Evolutionary conservation across 2,888 invertebrate genomes (phyloP), one percentile per base, ranked within the genome.

Genomic region (Diplazon laetatorius): DNA sequence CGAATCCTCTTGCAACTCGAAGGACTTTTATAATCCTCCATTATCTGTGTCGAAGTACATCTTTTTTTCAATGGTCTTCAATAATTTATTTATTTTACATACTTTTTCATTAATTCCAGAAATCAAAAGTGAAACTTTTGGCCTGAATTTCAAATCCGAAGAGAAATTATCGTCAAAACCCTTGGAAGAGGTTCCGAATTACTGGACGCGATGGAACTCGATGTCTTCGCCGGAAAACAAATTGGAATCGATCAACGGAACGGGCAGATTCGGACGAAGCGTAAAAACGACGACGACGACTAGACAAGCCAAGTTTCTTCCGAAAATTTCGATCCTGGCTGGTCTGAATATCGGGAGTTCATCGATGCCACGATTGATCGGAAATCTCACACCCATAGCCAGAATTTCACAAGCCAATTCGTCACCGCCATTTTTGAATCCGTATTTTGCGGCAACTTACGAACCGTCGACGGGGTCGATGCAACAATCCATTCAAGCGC

Each of bases 251-350:
- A 12, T n/a, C 10, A 78, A 78, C 35, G 44, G 62, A 44, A 14
- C 44, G 35, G 8, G 4, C 12, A 52, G 10, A 10, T 35, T 10
- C 1, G 39, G 52, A 4, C 16, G 14, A 9, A 22, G 35, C 3
- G n/a, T n/a, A 2, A 2, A 6, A 30, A 5, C 30, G 30, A 30
- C 4, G 4, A 30, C 4, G 4, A 30, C 4, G 6, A 30, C 30
- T n/a, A 70, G 88, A 3, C 83, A 77, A 3, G 82, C 85, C 0
- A 85, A 86, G 81, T 83, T 89, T 50, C 82, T 87, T 2, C 84
- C 85, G 6, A 66, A 70, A 60, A 74, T 90, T 14, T 86, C 89
- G 1, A 81, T 90, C 12, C 46, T 89, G 3, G 84, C 89, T 42
- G 89, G 89, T 35, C 63, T 89, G 3, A 84, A 87, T 25, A 79